These are phyloP conservation scores for Drosophila bocqueti DNA, from an alignment of 1,140 invertebrate species.

Conservation along the genomic window DNA sequence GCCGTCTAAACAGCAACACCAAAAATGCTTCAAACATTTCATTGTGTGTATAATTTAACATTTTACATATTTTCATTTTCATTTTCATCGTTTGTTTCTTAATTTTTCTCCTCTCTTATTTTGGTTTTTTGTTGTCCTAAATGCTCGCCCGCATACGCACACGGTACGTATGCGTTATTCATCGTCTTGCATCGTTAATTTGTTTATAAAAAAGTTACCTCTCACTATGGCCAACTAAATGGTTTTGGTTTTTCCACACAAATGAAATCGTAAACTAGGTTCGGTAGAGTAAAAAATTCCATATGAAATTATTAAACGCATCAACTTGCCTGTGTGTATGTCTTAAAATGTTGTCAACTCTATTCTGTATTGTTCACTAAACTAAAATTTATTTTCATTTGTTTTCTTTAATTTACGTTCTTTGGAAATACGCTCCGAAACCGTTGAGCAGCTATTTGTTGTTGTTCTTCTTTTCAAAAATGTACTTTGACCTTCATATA, in stretches of 20 bases:
- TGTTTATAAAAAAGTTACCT: conserved; percentile 63
- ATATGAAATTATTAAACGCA: conserved; percentile 76
- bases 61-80: conserved; percentile 49
- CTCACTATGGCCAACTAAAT: conserved; percentile 73
- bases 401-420: conserved; percentile 60
- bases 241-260: conserved; percentile 25
- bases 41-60: conserved; percentile 70
- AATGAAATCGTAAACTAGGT: conserved; percentile 71
- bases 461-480: conserved; percentile 55
- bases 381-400: conserved; percentile 64
- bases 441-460: conserved; percentile 83
- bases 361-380: conserved; percentile 53
- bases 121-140: conserved; percentile 73
- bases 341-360: conserved; percentile 74
- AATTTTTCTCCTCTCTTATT: conserved; percentile 28
- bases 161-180: conserved; percentile 19
- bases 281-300: conserved; percentile 75
- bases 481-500: conserved; percentile 38
- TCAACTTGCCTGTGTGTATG: conserved; percentile 46
- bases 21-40: conserved; percentile 82
- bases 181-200: conserved; percentile 58
- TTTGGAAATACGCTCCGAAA: conserved; percentile 85
- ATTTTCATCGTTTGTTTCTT: conserved; percentile 30
- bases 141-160: conserved; percentile 62
- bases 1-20: conserved; percentile 72